A percentile compares a stretch with the other conserved stretches of the same genome.
Conservation (phyloP, 2,888 invertebrate species). For the Melinaea menophilus region DNA sequence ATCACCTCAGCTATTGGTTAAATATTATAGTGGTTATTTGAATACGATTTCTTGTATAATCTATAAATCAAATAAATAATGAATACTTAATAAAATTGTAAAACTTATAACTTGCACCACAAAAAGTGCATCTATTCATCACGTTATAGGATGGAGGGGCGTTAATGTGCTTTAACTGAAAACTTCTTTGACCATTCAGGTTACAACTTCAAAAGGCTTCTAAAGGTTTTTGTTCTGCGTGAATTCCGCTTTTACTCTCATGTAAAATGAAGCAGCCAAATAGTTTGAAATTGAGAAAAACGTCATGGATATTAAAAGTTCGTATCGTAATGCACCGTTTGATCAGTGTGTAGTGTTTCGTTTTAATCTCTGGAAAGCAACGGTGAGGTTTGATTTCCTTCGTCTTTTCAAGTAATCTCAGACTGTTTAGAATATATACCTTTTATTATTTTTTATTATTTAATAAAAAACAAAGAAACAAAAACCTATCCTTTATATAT, state of each 20-base stretch:
- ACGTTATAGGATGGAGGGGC: slow-evolving; percentile 22
- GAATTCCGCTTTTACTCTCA: slow-evolving; percentile 14
- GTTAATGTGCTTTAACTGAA: slow-evolving; percentile 29
- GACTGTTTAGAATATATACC: no score
- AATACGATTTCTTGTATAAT: neutral
- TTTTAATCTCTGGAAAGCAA: no score
- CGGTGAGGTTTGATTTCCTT: no score
- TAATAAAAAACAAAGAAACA: no score
- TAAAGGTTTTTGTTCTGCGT: slow-evolving; percentile 7
- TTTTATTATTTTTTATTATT: no score
- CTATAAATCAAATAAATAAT: neutral
- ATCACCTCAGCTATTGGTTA: no score
- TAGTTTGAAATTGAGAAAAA: neutral
- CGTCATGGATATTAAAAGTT: neutral
- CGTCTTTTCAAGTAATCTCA: no score
- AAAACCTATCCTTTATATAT: no score
- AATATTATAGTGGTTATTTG: neutral
- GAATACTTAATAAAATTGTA: neutral
- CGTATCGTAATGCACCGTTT: neutral
- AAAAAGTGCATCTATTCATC: slow-evolving; percentile 29
- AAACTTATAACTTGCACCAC: slow-evolving; percentile 14
- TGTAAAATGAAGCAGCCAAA: neutral
- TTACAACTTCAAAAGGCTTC: slow-evolving; percentile 19
- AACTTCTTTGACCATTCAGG: slow-evolving; percentile 24
- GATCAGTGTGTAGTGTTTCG: neutral